A percentile compares a stretch with the other conserved stretches of the same genome.
Conservation (phyloP, 1,140 invertebrate genomes). For the Drosophila aff. region DNA sequence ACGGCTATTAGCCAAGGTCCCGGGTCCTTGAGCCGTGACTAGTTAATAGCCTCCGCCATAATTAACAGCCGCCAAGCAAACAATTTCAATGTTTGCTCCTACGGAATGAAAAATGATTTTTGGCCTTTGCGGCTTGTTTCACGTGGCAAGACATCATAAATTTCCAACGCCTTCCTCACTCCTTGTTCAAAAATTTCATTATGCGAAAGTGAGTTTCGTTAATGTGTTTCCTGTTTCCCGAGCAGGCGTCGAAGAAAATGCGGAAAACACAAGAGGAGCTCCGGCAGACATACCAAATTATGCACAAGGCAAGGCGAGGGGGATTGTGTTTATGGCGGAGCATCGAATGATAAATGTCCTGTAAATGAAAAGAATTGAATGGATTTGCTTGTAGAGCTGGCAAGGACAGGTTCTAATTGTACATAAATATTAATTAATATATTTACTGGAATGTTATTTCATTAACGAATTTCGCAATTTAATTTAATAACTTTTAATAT, state of each 20-base stretch:
- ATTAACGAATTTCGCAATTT: too few relatives aligned
- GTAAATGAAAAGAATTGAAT: neutral
- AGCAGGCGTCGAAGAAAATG: neutral
- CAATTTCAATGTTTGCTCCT: slow-evolving; percentile 54
- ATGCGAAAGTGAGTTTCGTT: slow-evolving; percentile 78
- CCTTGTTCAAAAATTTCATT: slow-evolving; percentile 69
- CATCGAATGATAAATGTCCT: slow-evolving; percentile 20
- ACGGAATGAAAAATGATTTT: slow-evolving; percentile 71
- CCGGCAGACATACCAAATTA: slow-evolving; percentile 51
- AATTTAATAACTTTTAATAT: neutral
- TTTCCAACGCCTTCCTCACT: slow-evolving; percentile 39
- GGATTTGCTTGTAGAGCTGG: neutral
- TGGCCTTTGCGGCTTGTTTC: slow-evolving; percentile 44
- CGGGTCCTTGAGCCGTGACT: slow-evolving; percentile 44
- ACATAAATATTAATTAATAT: neutral
- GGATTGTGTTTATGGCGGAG: neutral
- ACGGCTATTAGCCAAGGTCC: slow-evolving; percentile 40
- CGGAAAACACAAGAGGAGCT: slow-evolving; percentile 11
- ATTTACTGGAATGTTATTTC: neutral
- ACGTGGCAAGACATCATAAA: slow-evolving; percentile 68
- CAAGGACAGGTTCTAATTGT: neutral
- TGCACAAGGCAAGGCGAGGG: slow-evolving; percentile 50
- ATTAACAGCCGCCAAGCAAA: slow-evolving; percentile 71
- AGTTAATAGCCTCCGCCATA: slow-evolving; percentile 75
- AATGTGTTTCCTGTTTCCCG: slow-evolving; percentile 56